These are phyloP conservation scores for Heptranchias perlo DNA, from an alignment of 2,113 vertebrate genomes.

Conservation along the genomic window DNA sequence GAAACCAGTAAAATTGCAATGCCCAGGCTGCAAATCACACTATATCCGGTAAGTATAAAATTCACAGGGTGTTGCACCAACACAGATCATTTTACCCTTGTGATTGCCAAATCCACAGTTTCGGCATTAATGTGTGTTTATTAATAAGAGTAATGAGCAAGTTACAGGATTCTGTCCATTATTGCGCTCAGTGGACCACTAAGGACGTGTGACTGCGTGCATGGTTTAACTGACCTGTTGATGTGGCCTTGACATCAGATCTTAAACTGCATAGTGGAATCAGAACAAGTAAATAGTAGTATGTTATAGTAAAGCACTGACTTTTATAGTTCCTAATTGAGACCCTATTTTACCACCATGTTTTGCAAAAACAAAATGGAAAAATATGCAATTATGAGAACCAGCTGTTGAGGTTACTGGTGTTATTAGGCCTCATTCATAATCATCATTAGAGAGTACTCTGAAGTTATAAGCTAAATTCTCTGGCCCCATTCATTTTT, in stretches of 20 bases:
- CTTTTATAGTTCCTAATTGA: not conserved
- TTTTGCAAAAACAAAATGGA: not conserved
- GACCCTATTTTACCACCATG: not conserved
- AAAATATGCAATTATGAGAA: not conserved
- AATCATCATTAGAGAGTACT: not conserved
- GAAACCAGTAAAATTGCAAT: not conserved
- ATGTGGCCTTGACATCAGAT: not conserved
- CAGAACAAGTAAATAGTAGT: not conserved
- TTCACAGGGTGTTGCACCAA: not conserved
- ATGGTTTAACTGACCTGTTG: not conserved
- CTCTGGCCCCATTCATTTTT: not conserved
- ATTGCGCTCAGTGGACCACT: not conserved
- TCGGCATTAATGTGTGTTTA: not conserved
- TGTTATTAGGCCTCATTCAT: not conserved
- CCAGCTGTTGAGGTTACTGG: not conserved
- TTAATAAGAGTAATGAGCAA: not conserved
- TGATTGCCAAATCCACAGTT: not conserved
- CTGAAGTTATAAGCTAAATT: not conserved
- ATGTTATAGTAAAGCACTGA: not conserved
- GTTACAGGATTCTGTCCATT: not conserved
- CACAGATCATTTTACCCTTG: not conserved
- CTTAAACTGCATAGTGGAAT: not conserved
- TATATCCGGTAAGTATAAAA: not conserved
- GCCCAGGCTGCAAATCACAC: not conserved
- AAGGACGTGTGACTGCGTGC: not conserved